Base-by-base conservation (phyloP, 1,140 invertebrate genomes). In the Ptiloglossa arizonensis region DNA sequence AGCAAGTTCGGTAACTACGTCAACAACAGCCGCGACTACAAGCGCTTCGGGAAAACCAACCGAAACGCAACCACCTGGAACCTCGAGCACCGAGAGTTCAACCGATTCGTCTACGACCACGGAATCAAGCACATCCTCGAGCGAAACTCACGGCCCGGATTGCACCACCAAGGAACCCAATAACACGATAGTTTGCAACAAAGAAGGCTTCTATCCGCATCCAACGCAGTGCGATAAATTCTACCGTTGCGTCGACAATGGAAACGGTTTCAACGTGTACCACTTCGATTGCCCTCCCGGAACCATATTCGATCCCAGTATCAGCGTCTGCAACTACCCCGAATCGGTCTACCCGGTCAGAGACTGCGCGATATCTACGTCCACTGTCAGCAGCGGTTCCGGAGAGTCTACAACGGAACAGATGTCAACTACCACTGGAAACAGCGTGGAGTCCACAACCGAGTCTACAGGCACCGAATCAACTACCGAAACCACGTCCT, bases 231-330 rank as follows among this genome's bases (percentile, higher is more conserved):
- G 96, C 87, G 93, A 93, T 60, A 95, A 95, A 85, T 96, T 96
- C 85, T 96, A 96, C 83, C 93, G 95, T 67, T 96, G 96, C 87
- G 96, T 96, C 1, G 91, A 94, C 73, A 93, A 94, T 81, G 95
- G 94, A 35, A 94, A 95, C 73, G 93, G 94, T 35, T 95, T 94
- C 81, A 94, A 93, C 48, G 90, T 94, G 6, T 94, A 93, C 75
- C 85, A 93, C 52, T 94, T 94, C 74, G 90, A 93, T 44, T 94
- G 94, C 77, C 83, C 90, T 11, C 85, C 89, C n/a, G 94, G 94
- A 68, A 94, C 94, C 13, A 94, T 94, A 67, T 94, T 93, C 64
- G 94, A 94, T 84, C 91, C 93, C 1, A 92, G 91, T 32, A 90
- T 94, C 19, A 92, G 87, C 71, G 89, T 89, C 13, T 94, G 94